A percentile compares a stretch with the other conserved stretches of the same genome.
These are phyloP conservation scores for Luehdorfia chinensis DNA, from an alignment of 1,140 invertebrate genomes.

Conservation along the genomic window DNA sequence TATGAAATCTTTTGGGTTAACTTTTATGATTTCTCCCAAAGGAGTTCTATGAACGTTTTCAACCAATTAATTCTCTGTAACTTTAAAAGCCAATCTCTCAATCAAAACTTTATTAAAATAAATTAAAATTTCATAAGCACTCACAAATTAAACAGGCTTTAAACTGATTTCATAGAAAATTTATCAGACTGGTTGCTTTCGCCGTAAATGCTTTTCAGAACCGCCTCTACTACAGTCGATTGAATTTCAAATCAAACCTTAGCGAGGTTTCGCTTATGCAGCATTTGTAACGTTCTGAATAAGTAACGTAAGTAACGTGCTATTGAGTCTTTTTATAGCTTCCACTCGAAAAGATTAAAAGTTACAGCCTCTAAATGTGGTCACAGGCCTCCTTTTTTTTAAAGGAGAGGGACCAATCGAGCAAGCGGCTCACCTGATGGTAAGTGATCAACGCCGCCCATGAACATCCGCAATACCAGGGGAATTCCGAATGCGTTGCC, in stretches of 20 bases:
- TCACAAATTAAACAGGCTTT: slow-evolving; percentile 1
- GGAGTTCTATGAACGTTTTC: neutral
- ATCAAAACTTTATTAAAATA: slow-evolving; percentile 3
- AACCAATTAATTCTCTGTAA: neutral
- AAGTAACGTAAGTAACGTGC: slow-evolving; percentile 1
- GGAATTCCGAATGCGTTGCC: too few relatives aligned
- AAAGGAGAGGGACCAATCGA: too few relatives aligned
- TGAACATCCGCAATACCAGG: too few relatives aligned
- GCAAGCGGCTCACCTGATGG: too few relatives aligned
- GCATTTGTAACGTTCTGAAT: slow-evolving; percentile 5
- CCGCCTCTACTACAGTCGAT: neutral
- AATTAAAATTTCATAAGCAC: neutral
- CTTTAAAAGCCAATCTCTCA: neutral
- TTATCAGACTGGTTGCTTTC: slow-evolving; percentile 4
- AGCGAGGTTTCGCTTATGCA: slow-evolving; percentile 2
- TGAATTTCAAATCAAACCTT: slow-evolving; percentile 15
- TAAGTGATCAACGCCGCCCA: too few relatives aligned
- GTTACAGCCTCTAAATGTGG: too few relatives aligned
- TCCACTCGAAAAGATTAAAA: too few relatives aligned
- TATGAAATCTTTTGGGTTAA: too few relatives aligned
- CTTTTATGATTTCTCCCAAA: neutral
- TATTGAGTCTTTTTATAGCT: too few relatives aligned
- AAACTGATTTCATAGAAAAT: slow-evolving; percentile 11
- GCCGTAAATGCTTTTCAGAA: slow-evolving; percentile 2
- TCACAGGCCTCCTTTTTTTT: too few relatives aligned